Percentiles rank a stretch among this genome's conserved stretches.
phyloP scores from a whole-genome alignment of 30 jellyfish, hydroid and myxozoan genomes.

The Aurelia coerulea region DNA sequence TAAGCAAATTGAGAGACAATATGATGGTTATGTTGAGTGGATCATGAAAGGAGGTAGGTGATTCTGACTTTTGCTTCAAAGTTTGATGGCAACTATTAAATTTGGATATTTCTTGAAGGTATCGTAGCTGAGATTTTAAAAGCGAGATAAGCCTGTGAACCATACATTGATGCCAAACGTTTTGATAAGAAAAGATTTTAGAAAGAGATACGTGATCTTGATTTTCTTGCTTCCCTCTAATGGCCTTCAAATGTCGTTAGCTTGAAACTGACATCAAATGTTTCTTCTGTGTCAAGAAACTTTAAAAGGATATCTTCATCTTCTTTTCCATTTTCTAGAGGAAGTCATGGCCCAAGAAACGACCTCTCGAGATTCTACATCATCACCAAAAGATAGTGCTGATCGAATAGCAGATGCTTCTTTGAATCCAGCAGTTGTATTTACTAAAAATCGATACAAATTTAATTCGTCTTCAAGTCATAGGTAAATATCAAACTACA shows the following conservation, averaged over 20 bases:
- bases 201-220: too few species aligned
- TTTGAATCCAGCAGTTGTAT: slow-evolving; percentile 89
- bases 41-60: slow-evolving; percentile 89
- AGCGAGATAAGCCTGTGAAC: too few species aligned
- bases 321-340: slow-evolving; percentile 29
- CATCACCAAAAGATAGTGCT: slow-evolving; percentile 24
- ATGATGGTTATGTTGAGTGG: slow-evolving; percentile 86
- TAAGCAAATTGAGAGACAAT: slow-evolving; percentile 71
- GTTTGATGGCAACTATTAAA: too few species aligned
- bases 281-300: too few species aligned
- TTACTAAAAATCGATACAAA: slow-evolving; percentile 69
- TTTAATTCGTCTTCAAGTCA: slow-evolving; percentile 57
- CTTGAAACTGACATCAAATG: too few species aligned
- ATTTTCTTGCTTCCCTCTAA: too few species aligned
- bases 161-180: too few species aligned
- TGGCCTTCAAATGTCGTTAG: too few species aligned
- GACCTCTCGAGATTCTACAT: slow-evolving; percentile 9
- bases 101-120: too few species aligned
- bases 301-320: not conserved
- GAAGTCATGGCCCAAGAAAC: slow-evolving; percentile 62
- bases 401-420: slow-evolving; percentile 57
- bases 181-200: too few species aligned
- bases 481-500: slow-evolving; percentile 32
- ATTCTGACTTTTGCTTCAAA: not conserved
- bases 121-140: too few species aligned